Evolutionary conservation across 2,888 invertebrate genomes (phyloP).

Genomic region (Papilio elwesi): DNA sequence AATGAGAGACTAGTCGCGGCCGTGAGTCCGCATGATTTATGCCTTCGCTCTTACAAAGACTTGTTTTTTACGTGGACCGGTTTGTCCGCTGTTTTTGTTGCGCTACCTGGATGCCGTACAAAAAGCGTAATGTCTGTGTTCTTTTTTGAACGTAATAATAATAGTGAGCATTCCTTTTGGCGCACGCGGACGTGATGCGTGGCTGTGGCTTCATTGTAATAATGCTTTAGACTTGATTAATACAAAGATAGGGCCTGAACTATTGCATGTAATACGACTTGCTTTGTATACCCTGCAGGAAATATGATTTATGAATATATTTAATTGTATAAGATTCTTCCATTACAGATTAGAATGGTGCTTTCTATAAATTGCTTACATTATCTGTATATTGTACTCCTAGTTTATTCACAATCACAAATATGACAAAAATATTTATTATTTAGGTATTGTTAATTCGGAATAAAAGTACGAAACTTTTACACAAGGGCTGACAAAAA

Average conservation of each 20-base stretch:
- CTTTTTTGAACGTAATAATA: constrained; percentile 79
- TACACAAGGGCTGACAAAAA: background rate
- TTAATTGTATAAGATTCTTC: constrained; percentile 10
- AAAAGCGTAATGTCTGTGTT: constrained; percentile 74
- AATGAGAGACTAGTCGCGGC: constrained; percentile 65
- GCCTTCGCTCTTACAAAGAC: constrained; percentile 71
- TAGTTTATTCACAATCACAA: too few relatives aligned
- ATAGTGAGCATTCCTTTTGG: constrained; percentile 81
- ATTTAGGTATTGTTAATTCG: too few relatives aligned
- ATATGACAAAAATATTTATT: too few relatives aligned
- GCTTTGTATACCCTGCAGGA: constrained; percentile 62
- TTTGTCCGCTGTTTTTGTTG: constrained; percentile 72
- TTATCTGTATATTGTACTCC: background rate
- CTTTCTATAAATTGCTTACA: background rate
- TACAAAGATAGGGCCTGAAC: constrained; percentile 78
- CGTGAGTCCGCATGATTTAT: constrained; percentile 81
- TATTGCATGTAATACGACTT: constrained; percentile 69
- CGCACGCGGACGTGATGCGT: constrained; percentile 79
- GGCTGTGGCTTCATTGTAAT: constrained; percentile 81
- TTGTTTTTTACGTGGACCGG: constrained; percentile 69
- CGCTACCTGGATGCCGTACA: constrained; percentile 76
- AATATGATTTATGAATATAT: constrained; percentile 49
- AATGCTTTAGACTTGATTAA: constrained; percentile 80
- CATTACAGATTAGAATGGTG: background rate
- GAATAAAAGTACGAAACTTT: background rate